phyloP scores from a whole-genome alignment of 2,113 vertebrate genomes.

The Mesocricetus auratus region DNA sequence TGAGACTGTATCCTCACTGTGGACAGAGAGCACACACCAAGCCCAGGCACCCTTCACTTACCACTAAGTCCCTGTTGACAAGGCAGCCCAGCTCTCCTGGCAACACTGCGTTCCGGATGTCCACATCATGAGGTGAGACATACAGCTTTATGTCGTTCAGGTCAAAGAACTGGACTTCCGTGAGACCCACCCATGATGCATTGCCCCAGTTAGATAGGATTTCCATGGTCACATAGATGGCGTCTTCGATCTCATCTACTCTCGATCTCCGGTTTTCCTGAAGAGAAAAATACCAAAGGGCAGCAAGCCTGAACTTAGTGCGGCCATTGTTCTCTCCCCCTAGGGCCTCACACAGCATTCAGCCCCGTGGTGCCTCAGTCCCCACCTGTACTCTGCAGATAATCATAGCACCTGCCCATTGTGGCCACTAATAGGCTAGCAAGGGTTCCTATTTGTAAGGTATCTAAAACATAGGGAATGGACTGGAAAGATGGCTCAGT shows the following conservation, averaged over 20 bases:
- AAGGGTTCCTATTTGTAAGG: not conserved
- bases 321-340: fast-evolving
- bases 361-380: not conserved
- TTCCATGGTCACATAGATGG: conserved; percentile 95
- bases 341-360: not conserved
- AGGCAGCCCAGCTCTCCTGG: conserved; percentile 92
- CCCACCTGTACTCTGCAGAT: not conserved
- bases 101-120: conserved; percentile 89
- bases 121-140: conserved; percentile 95
- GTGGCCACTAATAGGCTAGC: not conserved
- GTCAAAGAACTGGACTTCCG: conserved; percentile 95
- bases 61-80: conserved; percentile 91
- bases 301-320: not conserved
- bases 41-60: conserved; percentile 77
- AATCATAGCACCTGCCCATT: not conserved
- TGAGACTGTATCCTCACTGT: not conserved
- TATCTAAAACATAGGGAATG: not conserved
- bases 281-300: conserved; percentile 14
- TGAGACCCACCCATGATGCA: conserved; percentile 90
- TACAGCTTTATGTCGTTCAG: conserved; percentile 89
- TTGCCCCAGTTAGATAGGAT: conserved; percentile 97
- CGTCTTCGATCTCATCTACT: conserved; percentile 85
- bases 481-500: not conserved
- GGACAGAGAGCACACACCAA: not conserved
- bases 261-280: conserved; percentile 31